These are phyloP conservation scores for Naso thynnoides DNA, from an alignment of 2,797 vertebrate genomes.

Conservation along the genomic window DNA sequence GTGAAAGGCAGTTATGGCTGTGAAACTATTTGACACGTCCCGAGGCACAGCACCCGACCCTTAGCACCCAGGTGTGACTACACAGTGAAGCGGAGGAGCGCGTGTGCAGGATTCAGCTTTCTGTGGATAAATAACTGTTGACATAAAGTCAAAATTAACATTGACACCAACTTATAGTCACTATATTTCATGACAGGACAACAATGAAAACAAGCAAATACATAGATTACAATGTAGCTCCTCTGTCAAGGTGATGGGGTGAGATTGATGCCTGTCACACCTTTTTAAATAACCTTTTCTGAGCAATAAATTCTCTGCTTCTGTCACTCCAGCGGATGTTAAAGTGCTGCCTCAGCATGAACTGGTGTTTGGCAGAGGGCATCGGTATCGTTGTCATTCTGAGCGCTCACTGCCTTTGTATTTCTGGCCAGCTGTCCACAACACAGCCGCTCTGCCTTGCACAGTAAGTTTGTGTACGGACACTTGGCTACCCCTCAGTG, in stretches of 20 bases:
- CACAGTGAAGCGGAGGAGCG: not conserved
- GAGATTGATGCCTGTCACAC: conserved; percentile 34
- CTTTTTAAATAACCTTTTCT: conserved; percentile 44
- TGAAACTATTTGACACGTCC: conserved; percentile 16
- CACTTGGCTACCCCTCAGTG: conserved; percentile 55
- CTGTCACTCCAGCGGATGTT: conserved; percentile 56
- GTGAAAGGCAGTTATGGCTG: no score
- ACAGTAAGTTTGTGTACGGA: conserved; percentile 56
- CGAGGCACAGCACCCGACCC: conserved; percentile 8
- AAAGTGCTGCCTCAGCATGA: conserved; percentile 75
- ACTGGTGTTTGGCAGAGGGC: conserved; percentile 66
- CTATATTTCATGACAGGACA: not conserved
- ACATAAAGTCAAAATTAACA: conserved; percentile 2
- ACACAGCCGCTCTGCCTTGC: conserved; percentile 57
- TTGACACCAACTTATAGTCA: not conserved
- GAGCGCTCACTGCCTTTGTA: conserved; percentile 52
- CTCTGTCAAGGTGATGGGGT: conserved; percentile 19
- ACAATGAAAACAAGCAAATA: conserved; percentile 8
- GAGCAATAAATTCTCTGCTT: conserved; percentile 52
- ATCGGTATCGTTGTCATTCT: conserved; percentile 77
- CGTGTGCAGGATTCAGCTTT: not conserved
- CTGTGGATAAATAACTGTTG: not conserved
- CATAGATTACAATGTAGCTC: not conserved
- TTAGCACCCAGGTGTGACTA: conserved; percentile 2
- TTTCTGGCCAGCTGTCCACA: conserved; percentile 69